Percentiles rank a stretch among this genome's conserved stretches.
Evolutionary conservation across 2,888 invertebrate species (phyloP).

Genomic region (Cyclophora punctaria): DNA sequence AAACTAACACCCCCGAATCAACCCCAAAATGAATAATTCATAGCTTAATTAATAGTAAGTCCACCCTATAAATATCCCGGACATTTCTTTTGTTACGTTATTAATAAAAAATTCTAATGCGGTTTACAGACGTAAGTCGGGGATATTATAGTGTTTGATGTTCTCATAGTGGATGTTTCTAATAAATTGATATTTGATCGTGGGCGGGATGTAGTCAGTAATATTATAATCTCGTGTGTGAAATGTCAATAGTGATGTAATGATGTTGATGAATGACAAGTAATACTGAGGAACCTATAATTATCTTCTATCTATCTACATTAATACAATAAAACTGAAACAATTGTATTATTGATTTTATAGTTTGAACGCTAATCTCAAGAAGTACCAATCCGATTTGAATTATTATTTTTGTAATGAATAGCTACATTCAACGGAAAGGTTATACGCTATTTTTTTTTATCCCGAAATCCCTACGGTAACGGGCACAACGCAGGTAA

Average conservation of each 20-base stretch:
- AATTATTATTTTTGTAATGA: no score
- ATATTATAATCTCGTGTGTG: constrained; percentile 33
- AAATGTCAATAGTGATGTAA: constrained; percentile 31
- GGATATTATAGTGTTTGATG: constrained; percentile 57
- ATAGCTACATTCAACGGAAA: no score
- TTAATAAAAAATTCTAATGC: constrained; percentile 73
- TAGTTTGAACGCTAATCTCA: no score
- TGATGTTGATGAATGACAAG: background rate
- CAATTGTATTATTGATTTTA: no score
- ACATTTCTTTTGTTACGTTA: constrained; percentile 39
- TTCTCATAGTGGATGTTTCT: constrained; percentile 19
- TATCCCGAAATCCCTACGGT: no score
- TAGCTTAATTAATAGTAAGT: constrained; percentile 64
- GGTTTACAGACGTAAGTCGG: constrained; percentile 55
- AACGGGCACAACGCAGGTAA: no score
- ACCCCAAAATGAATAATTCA: constrained; percentile 58
- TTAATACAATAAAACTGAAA: no score
- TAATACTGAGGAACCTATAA: no score
- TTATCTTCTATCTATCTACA: no score
- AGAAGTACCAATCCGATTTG: no score
- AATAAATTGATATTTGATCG: constrained; percentile 14
- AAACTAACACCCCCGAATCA: constrained; percentile 1
- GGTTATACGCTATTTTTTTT: no score
- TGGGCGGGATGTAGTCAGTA: constrained; percentile 25
- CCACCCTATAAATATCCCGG: constrained; percentile 26